Evolutionary conservation across 1,140 invertebrate species (phyloP).

Genomic region (Dinothrombium tinctorium): DNA sequence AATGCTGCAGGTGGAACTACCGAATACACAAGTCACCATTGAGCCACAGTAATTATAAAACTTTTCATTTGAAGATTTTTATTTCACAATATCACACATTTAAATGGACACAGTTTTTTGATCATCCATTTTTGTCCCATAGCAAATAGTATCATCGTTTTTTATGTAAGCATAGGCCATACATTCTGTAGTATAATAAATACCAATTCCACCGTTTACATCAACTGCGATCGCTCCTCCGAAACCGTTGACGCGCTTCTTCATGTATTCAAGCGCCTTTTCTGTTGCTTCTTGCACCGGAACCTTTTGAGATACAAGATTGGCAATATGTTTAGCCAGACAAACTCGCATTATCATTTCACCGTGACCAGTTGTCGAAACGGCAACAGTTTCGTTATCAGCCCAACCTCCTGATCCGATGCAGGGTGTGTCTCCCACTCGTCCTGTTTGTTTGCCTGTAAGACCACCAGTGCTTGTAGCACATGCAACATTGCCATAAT

Average conservation of each 20-base stretch:
- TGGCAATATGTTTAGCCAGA: slow-evolving; percentile 37
- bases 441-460: slow-evolving; percentile 48
- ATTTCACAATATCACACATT: too few species aligned
- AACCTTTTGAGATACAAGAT: slow-evolving; percentile 15
- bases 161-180: slow-evolving; percentile 55
- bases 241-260: slow-evolving; percentile 34
- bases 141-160: slow-evolving; percentile 22
- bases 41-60: neutral
- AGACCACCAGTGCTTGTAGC: slow-evolving; percentile 64
- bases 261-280: slow-evolving; percentile 35
- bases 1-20: neutral
- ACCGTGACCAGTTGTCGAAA: slow-evolving; percentile 43
- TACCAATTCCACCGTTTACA: slow-evolving; percentile 39
- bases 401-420: slow-evolving; percentile 45
- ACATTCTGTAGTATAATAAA: slow-evolving; percentile 38
- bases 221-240: slow-evolving; percentile 43
- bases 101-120: too few species aligned
- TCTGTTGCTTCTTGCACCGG: slow-evolving; percentile 32
- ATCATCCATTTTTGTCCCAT: too few species aligned
- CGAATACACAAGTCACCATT: neutral
- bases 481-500: slow-evolving; percentile 36
- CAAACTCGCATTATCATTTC: slow-evolving; percentile 47
- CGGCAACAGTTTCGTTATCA: slow-evolving; percentile 38
- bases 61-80: too few species aligned
- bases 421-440: slow-evolving; percentile 51